Base-by-base conservation (phyloP, 2,113 vertebrate genomes). In the Takifugu bimaculatus region DNA sequence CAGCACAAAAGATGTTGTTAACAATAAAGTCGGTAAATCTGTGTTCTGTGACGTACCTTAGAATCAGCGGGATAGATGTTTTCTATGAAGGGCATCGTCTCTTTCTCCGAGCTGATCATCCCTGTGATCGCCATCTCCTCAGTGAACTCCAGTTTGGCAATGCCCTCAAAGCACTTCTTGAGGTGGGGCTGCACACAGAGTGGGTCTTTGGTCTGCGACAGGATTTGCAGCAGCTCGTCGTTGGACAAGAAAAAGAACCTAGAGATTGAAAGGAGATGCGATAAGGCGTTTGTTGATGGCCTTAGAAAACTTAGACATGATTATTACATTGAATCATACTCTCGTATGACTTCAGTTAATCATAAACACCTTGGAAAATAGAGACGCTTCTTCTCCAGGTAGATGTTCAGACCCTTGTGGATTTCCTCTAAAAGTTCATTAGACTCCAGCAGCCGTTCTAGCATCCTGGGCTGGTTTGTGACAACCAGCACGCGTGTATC, bases 101-200 rank as follows among this genome's bases (percentile, higher is more conserved):
- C 96, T 52, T 92, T 92, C 86, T 98, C 95, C 1, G 94, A 96
- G 82, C 94, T 97, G 79, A 95, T 93, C 92, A 97, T 97, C 70
- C 95, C 94, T 3, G 60, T 6, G 4, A 98, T 95, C 57, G 89
- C 92, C 82, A 94, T 32, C 27, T 83, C 69, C 6, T 91, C 75
- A 0, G 87, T 94, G 75, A 97, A 96, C 26, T 96, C 90, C 68
- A 98, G 90, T 60, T 90, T 93, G 54, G 92, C 91, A 2, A 97
- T 98, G 55, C 95, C 96, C 83, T 98, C 93, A 78, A 98, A 98
- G 82, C 96, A 98, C 74, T 96, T 98, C 86, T 96, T 98, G 54
- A 97, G 86, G 69, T 98, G 94, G 0, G 94, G 94, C 64, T 98
- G 95, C 2, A 98, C 95, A 14, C 93, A 89, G 57, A 93, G 87